A percentile compares a stretch with the other conserved stretches of the same genome.
These are phyloP conservation scores for Tenebrio molitor DNA, from an alignment of 1,140 invertebrate genomes.

Conservation along the genomic window DNA sequence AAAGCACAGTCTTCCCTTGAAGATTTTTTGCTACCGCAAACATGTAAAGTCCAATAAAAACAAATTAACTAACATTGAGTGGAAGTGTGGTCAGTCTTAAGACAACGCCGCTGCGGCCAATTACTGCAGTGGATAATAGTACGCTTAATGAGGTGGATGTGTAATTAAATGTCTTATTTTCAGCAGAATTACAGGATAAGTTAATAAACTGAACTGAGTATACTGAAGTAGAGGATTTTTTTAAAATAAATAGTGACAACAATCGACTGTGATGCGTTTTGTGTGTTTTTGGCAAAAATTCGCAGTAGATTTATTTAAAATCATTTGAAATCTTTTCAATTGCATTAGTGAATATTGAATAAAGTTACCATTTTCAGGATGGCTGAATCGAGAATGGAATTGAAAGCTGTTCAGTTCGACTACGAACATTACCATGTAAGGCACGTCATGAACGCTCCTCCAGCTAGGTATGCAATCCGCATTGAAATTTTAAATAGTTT, in stretches of 20 bases:
- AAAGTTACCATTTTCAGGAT: constrained; percentile 51
- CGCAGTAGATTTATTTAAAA: constrained; percentile 43
- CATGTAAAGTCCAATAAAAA: constrained; percentile 3
- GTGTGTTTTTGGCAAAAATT: not conserved
- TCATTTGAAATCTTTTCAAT: constrained; percentile 52
- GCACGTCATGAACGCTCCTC: constrained; percentile 44
- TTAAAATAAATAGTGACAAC: too few relatives aligned
- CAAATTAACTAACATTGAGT: too few relatives aligned
- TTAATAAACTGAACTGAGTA: too few relatives aligned
- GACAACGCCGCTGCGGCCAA: too few relatives aligned
- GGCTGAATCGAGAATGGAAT: constrained; percentile 51
- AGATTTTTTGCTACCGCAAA: constrained; percentile 5
- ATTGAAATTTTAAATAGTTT: constrained; percentile 42
- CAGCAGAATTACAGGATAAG: too few relatives aligned
- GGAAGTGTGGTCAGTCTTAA: too few relatives aligned
- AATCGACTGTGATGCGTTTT: too few relatives aligned
- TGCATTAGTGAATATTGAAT: constrained; percentile 53
- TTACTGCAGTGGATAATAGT: too few relatives aligned
- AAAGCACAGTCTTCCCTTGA: not conserved
- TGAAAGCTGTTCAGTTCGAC: constrained; percentile 48
- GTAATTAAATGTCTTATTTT: too few relatives aligned
- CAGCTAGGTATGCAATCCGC: constrained; percentile 21
- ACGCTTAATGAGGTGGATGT: too few relatives aligned
- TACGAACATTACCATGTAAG: constrained; percentile 51
- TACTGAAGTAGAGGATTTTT: too few relatives aligned